Conservation (phyloP, 2,113 vertebrate species). For the Pao palembangensis region DNA sequence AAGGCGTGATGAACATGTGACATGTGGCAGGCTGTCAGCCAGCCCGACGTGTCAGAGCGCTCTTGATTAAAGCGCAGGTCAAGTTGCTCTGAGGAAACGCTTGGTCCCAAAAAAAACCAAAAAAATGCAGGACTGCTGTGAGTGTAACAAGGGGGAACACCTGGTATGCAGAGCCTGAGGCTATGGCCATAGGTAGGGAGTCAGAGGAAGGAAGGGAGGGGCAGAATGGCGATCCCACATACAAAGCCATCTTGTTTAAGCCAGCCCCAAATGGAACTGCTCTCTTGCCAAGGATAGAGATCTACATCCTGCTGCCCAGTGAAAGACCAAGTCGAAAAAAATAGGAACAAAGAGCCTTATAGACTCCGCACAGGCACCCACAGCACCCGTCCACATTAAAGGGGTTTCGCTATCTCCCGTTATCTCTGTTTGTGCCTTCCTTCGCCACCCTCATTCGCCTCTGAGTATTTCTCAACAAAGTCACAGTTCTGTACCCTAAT, state of each 20-base stretch:
- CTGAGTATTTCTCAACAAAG: conserved; percentile 29
- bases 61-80: conserved; percentile 53
- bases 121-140: conserved; percentile 27
- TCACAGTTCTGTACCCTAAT: conserved; percentile 23
- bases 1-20: neutral
- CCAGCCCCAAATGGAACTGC: conserved; percentile 64
- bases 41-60: conserved; percentile 34
- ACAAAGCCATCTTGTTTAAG: conserved; percentile 78
- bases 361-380: conserved; percentile 34
- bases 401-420: conserved; percentile 16
- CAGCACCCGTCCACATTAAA: conserved; percentile 8
- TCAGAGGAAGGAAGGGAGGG: conserved; percentile 58
- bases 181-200: conserved; percentile 37
- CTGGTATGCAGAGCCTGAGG: conserved; percentile 41
- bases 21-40: conserved; percentile 41
- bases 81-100: conserved; percentile 38
- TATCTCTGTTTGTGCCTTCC: conserved; percentile 30
- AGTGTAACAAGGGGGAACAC: conserved; percentile 44
- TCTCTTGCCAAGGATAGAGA: conserved; percentile 68
- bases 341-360: conserved; percentile 69
- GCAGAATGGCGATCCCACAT: conserved; percentile 45
- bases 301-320: conserved; percentile 67
- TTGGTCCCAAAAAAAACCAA: conserved; percentile 14
- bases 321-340: conserved; percentile 64
- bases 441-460: conserved; percentile 22